phyloP scores from a whole-genome alignment of 1,140 invertebrate species.

The Pachypeltis micranthus region DNA sequence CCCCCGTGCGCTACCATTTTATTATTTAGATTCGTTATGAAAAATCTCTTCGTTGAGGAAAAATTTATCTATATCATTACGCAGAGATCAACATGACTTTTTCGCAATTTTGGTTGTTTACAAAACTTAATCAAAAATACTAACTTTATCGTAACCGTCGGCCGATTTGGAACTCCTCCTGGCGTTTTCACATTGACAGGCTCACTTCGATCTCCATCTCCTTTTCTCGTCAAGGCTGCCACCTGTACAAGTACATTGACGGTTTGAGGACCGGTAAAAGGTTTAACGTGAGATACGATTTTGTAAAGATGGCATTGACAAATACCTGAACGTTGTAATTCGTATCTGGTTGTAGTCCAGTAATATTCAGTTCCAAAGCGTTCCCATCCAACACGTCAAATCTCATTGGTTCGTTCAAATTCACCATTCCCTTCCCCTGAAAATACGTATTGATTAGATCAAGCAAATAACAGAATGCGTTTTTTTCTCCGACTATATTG shows the following conservation, averaged over 20 bases:
- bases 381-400: slow-evolving; percentile 70
- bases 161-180: slow-evolving; percentile 81
- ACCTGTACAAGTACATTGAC: slow-evolving; percentile 56
- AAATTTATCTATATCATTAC: too few species aligned
- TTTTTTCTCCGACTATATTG: too few species aligned
- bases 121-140: too few species aligned
- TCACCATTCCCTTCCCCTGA: slow-evolving; percentile 63
- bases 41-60: too few species aligned
- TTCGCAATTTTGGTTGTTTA: too few species aligned
- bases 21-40: too few species aligned
- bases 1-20: too few species aligned
- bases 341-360: slow-evolving; percentile 83
- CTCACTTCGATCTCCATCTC: slow-evolving; percentile 78
- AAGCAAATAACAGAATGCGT: too few species aligned
- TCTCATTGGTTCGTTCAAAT: slow-evolving; percentile 70
- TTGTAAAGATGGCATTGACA: too few species aligned
- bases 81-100: too few species aligned
- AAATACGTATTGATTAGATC: too few species aligned
- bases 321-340: slow-evolving; percentile 71
- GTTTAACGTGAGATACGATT: background rate
- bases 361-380: slow-evolving; percentile 68
- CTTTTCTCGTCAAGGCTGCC: slow-evolving; percentile 84
- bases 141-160: slow-evolving; percentile 75
- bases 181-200: slow-evolving; percentile 76
- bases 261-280: background rate